Evolutionary conservation across 2,113 vertebrate species (phyloP).

Genomic region (Microtus pennsylvanicus): DNA sequence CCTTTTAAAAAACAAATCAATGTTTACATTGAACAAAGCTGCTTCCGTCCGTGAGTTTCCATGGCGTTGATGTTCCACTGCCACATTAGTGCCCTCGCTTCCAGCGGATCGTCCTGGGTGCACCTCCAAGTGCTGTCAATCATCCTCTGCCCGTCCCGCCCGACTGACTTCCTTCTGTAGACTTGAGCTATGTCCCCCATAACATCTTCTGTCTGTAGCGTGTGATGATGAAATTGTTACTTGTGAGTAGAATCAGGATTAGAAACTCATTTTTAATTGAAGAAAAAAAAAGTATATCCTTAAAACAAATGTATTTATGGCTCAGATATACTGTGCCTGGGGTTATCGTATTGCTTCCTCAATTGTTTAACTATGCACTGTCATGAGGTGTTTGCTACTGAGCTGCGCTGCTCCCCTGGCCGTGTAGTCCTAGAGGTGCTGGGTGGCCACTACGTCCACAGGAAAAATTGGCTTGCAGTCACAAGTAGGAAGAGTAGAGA

Average conservation of each 20-base stretch:
- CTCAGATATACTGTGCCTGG: conserved; percentile 91
- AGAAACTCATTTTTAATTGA: conserved; percentile 92
- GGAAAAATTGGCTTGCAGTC: background rate
- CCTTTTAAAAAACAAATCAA: conserved; percentile 85
- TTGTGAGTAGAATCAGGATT: conserved; percentile 93
- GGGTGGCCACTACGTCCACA: background rate
- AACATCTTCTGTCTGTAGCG: conserved; percentile 89
- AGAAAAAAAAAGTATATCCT: conserved; percentile 90
- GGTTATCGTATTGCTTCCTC: conserved; percentile 96
- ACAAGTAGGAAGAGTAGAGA: background rate
- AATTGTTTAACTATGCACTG: conserved; percentile 99
- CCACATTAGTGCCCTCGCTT: conserved; percentile 88
- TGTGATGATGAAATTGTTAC: conserved; percentile 90
- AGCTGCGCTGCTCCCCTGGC: conserved; percentile 84
- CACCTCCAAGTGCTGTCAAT: conserved; percentile 81
- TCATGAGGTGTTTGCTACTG: conserved; percentile 92
- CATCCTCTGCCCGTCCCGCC: conserved; percentile 51
- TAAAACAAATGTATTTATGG: conserved; percentile 90
- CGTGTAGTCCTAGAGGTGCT: background rate
- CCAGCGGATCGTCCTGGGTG: conserved; percentile 90
- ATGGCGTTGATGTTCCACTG: conserved; percentile 91
- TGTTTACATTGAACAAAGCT: conserved; percentile 96
- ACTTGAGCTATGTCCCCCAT: conserved; percentile 89
- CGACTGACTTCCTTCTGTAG: conserved; percentile 80
- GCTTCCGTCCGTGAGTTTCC: conserved; percentile 95